Percentiles rank a stretch among this genome's conserved stretches.
Evolutionary conservation across 2,888 invertebrate species (phyloP).

Genomic region (Thelaira solivaga): DNA sequence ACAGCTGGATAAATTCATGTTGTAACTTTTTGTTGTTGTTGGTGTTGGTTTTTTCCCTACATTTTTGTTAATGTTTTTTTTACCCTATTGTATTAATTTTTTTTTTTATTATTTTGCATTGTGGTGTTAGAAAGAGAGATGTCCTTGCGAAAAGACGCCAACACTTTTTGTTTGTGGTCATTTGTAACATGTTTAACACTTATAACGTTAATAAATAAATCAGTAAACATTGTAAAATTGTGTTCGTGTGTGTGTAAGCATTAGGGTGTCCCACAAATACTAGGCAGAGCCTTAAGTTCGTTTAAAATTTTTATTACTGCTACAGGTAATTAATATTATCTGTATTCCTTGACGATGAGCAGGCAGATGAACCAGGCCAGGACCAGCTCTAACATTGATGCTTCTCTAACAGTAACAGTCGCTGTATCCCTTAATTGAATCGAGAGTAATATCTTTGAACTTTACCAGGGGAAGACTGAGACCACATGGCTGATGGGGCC

Average conservation of each 20-base stretch:
- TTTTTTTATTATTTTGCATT: neutral
- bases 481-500: too few species aligned
- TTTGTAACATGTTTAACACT: conserved; percentile 55
- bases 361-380: too few species aligned
- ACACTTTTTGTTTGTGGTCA: conserved; percentile 56
- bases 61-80: conserved; percentile 16
- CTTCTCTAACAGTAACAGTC: too few species aligned
- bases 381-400: too few species aligned
- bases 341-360: too few species aligned
- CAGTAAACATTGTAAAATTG: conserved; percentile 5
- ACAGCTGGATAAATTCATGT: conserved; percentile 66
- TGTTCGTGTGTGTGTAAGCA: neutral
- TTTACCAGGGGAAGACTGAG: too few species aligned
- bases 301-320: too few species aligned
- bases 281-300: neutral
- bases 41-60: neutral
- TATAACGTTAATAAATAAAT: conserved; percentile 48
- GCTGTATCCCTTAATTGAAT: too few species aligned
- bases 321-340: too few species aligned
- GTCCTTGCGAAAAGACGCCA: conserved; percentile 55
- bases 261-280: neutral
- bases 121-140: conserved; percentile 25
- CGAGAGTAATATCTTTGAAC: too few species aligned
- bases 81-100: neutral
- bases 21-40: conserved; percentile 16